Evolutionary conservation across 2,888 invertebrate species (phyloP).

Genomic region (Gymnosoma rotundatum): DNA sequence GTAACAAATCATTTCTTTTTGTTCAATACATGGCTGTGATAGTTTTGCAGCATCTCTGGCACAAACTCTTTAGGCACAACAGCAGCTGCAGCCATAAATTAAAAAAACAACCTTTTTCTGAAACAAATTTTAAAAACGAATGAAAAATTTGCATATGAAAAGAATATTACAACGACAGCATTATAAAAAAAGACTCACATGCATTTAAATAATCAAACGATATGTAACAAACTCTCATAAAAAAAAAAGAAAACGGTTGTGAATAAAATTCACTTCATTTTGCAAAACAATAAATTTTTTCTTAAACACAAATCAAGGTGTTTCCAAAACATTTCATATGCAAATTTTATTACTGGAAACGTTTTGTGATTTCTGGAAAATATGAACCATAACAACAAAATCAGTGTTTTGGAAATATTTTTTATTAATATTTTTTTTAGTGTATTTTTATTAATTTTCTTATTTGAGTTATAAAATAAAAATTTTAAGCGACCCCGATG

Average conservation of each 20-base stretch:
- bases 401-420: conserved; percentile 62
- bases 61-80: background rate
- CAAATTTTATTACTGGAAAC: conserved; percentile 41
- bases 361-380: conserved; percentile 1
- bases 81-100: conserved; percentile 59
- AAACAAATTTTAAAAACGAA: background rate
- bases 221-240: conserved; percentile 9
- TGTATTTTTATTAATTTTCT: conserved; percentile 38
- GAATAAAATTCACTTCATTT: conserved; percentile 58
- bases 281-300: conserved; percentile 51
- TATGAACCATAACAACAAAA: conserved; percentile 45
- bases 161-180: conserved; percentile 30
- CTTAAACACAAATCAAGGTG: conserved; percentile 49
- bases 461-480: conserved; percentile 27
- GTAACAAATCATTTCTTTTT: conserved; percentile 28
- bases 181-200: conserved; percentile 9
- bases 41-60: conserved; percentile 25
- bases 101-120: conserved; percentile 31
- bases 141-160: conserved; percentile 64
- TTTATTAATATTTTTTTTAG: conserved; percentile 21
- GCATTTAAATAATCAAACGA: conserved; percentile 1
- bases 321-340: conserved; percentile 57
- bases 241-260: conserved; percentile 21
- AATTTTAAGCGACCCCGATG: background rate
- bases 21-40: conserved; percentile 39